Percentiles rank a stretch among this genome's conserved stretches.
phyloP scores from a whole-genome alignment of 2,888 invertebrate species.

The Sipunculus nudus region DNA sequence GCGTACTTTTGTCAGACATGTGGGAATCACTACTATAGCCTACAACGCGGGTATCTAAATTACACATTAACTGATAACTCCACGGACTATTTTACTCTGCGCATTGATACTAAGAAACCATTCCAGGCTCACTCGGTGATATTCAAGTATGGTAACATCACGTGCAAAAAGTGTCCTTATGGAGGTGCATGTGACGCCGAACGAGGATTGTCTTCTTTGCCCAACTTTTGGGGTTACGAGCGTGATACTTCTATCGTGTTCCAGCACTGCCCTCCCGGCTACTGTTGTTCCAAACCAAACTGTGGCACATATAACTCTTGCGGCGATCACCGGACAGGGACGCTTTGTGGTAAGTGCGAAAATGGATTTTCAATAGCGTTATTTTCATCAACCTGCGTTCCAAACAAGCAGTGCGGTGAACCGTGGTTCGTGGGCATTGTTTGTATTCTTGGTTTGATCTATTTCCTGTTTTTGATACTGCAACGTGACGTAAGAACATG shows the following conservation, averaged over 20 bases:
- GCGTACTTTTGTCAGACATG: slow-evolving; percentile 32
- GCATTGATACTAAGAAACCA: slow-evolving; percentile 16
- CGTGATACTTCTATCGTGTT: slow-evolving; percentile 1
- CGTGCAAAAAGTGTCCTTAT: slow-evolving; percentile 30
- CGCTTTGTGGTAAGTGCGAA: slow-evolving; percentile 28
- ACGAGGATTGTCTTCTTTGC: slow-evolving; percentile 15
- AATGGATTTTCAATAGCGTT: slow-evolving; percentile 28
- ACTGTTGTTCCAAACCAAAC: slow-evolving; percentile 17
- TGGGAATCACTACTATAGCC: slow-evolving; percentile 25
- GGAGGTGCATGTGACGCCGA: slow-evolving; percentile 24
- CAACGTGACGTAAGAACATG: no score
- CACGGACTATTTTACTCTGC: slow-evolving; percentile 18
- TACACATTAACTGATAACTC: slow-evolving; percentile 15
- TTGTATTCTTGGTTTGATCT: no score
- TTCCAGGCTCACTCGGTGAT: slow-evolving; percentile 9
- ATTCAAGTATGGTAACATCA: slow-evolving; percentile 25
- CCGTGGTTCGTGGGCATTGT: not conserved
- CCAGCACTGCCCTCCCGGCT: slow-evolving; percentile 27
- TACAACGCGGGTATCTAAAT: slow-evolving; percentile 24
- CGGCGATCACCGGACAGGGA: slow-evolving; percentile 17
- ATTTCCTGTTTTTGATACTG: no score
- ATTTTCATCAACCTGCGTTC: slow-evolving; percentile 26
- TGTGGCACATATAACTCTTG: slow-evolving; percentile 21
- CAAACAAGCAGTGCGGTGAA: slow-evolving; percentile 13
- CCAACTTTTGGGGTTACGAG: slow-evolving; percentile 29